Evolutionary conservation across 2,113 vertebrate genomes (phyloP), one percentile per base, ranked within the genome.

Genomic region (Austrofundulus limnaeus): DNA sequence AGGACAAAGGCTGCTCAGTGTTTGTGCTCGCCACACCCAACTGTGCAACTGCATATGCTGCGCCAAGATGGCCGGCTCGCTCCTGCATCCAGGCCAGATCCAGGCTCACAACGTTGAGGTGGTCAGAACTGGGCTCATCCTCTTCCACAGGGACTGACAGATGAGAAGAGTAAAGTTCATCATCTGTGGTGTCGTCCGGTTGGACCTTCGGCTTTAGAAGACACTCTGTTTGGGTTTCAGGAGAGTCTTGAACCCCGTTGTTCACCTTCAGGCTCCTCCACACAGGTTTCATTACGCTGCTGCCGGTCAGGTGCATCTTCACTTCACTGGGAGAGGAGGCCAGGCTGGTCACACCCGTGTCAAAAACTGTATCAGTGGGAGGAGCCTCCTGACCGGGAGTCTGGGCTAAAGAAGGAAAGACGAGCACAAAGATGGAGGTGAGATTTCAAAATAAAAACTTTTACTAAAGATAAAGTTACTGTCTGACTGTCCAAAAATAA

Each of bases 81-180:
- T 90, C 85, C 66, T 90, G 86, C 88, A 88, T 88, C 86, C 85
- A 88, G 46, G 85, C 78, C 75, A 90, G 63, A 53, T 90, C 86
- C 59, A 88, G 70, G 57, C 81, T 84, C 61, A 87, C 56, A 54
- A 66, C 70, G 67, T 61, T 77, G 45, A 87, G 80, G 15, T 75
- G 73, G 2, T 89, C 86, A 0, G 77, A 52, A 25, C 79, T 78
- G 1, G 67, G 66, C 39, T 84, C 84, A 1, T 85, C 80, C 11
- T 70, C 70, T 11, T 65, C 67, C 47, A 70, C 28, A 11, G 77
- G 41, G 24, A 66, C 63, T 0, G 80, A 60, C 23, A 75, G 49
- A 50, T 83, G 70, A 38, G 80, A 60, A 15, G 79, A 43, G 17
- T 56, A 63, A 12, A 61, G 46, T 13, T 73, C 75, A 23, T 81